A percentile compares a stretch with the other conserved stretches of the same genome.
Evolutionary conservation across 2,113 vertebrate genomes (phyloP).

Genomic region (Poeciliopsis prolifica): DNA sequence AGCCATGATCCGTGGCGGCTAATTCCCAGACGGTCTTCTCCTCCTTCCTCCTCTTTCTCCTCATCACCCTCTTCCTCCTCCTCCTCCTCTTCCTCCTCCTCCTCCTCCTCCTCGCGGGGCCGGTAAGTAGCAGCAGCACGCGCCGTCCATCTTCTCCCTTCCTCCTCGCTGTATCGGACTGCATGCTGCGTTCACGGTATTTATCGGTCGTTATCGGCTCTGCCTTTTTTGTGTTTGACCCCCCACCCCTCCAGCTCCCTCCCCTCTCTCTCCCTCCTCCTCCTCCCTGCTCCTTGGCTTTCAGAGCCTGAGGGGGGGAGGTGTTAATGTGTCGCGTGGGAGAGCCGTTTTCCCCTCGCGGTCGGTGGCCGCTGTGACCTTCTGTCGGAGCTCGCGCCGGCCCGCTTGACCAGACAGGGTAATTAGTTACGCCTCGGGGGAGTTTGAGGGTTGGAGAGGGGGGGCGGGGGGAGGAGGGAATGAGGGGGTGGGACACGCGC

Average conservation of each 20-base stretch:
- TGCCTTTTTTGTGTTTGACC: slow-evolving; percentile 44
- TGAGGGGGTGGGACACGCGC: not conserved
- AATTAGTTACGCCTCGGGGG: slow-evolving; percentile 77
- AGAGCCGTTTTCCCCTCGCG: slow-evolving; percentile 59
- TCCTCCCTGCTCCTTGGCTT: slow-evolving; percentile 12
- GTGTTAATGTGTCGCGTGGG: slow-evolving; percentile 68
- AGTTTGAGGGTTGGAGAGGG: not conserved
- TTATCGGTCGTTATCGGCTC: slow-evolving; percentile 68
- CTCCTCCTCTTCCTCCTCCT: no score
- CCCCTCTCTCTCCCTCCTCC: not conserved
- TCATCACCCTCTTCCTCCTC: slow-evolving; percentile 47
- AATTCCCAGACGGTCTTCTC: slow-evolving; percentile 74
- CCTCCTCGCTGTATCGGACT: slow-evolving; percentile 45
- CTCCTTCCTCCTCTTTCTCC: slow-evolving; percentile 38
- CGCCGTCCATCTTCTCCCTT: slow-evolving; percentile 62
- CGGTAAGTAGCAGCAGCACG: slow-evolving; percentile 66
- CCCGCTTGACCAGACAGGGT: slow-evolving; percentile 76
- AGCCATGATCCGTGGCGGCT: slow-evolving; percentile 78
- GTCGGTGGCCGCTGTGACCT: slow-evolving; percentile 73
- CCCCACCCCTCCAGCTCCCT: slow-evolving; percentile 22
- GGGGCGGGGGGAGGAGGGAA: slow-evolving; percentile 33
- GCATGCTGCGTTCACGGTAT: slow-evolving; percentile 70
- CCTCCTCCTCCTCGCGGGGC: slow-evolving; percentile 56
- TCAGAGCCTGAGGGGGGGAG: slow-evolving; percentile 32
- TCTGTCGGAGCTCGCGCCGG: slow-evolving; percentile 65